Base-by-base conservation (phyloP, 2,888 invertebrate genomes). In the Pammene aurita region DNA sequence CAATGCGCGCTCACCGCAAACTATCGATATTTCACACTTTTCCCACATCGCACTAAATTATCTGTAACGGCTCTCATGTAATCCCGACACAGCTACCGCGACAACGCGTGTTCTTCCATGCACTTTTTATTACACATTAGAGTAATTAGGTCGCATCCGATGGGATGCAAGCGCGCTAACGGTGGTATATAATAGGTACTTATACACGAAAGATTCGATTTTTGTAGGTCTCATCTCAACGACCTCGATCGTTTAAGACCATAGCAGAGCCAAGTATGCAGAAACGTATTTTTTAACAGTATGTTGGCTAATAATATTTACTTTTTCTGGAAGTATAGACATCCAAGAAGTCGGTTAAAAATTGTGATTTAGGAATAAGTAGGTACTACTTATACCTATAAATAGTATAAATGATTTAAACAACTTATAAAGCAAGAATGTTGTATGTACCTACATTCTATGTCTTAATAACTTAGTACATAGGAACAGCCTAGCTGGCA, bases 1-100 rank as follows among this genome's bases (percentile, higher is more conserved):
- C 77, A 77, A 81, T 78, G 78, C 77, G 74, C 75, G 74, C 74
- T 81, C 76, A 84, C 85, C 84, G 84, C 85, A 84, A 86, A 81
- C 81, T 81, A 84, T 83, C 79, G 75, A 85, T 84, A 83, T 84
- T 87, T 87, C 83, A 84, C 85, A 88, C 85, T 87, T 85, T 86
- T 87, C 86, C 81, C 86, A 84, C 85, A 86, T 83, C 76, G 77
- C 80, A 70, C 63, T 54, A 76, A 75, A 77, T 80, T 82, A 84
- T 81, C 79, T 76, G 75, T 87, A 87, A 88, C 88, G 87, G 88
- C 77, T 82, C 75, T 74, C 75, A 70, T 72, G 69, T 58, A 77
- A 78, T 26, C 78, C 73, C 68, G 74, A 76, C 73, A 73, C 78
- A 77, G 75, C 72, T 66, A 57, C 70, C 54, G 61, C 74, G 77